A percentile compares a stretch with the other conserved stretches of the same genome.
Evolutionary conservation across 2,888 invertebrate species (phyloP).

Genomic region (Phortica magna): DNA sequence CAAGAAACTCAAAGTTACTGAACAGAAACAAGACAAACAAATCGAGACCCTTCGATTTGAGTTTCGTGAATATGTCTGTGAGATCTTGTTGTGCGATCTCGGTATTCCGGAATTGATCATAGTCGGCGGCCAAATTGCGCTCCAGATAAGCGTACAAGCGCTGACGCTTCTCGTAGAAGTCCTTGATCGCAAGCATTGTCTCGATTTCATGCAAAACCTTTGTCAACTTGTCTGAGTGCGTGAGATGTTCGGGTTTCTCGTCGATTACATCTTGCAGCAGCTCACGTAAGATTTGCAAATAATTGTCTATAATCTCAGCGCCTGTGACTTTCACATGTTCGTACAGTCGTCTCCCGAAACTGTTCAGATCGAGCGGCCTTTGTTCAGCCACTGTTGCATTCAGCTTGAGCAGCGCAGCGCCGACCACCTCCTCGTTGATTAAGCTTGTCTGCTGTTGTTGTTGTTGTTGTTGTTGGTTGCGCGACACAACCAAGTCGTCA

Average conservation of each 20-base stretch:
- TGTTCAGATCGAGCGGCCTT: constrained; percentile 46
- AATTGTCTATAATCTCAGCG: constrained; percentile 69
- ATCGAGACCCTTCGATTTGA: constrained; percentile 67
- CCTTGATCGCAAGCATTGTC: constrained; percentile 54
- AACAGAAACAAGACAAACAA: constrained; percentile 69
- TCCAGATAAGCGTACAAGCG: constrained; percentile 68
- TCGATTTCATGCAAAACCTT: constrained; percentile 63
- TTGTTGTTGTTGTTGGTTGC: neutral
- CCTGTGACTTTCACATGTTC: constrained; percentile 61
- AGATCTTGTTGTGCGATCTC: constrained; percentile 56
- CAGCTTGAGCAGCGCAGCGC: constrained; percentile 47
- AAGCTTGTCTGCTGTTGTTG: constrained; percentile 36
- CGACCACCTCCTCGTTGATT: constrained; percentile 56
- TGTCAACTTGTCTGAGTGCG: constrained; percentile 46
- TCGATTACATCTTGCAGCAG: constrained; percentile 67
- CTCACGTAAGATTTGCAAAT: constrained; percentile 60
- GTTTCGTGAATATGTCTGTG: constrained; percentile 57
- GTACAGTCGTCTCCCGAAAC: constrained; percentile 64
- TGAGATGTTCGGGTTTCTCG: constrained; percentile 49
- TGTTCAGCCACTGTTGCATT: constrained; percentile 38
- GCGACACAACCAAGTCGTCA: constrained; percentile 24
- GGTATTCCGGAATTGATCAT: constrained; percentile 52
- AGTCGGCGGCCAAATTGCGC: constrained; percentile 54
- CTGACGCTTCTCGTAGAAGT: constrained; percentile 70
- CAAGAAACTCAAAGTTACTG: constrained; percentile 73